phyloP scores from a whole-genome alignment of 2,888 invertebrate genomes.

The Uloborus plumipes region DNA sequence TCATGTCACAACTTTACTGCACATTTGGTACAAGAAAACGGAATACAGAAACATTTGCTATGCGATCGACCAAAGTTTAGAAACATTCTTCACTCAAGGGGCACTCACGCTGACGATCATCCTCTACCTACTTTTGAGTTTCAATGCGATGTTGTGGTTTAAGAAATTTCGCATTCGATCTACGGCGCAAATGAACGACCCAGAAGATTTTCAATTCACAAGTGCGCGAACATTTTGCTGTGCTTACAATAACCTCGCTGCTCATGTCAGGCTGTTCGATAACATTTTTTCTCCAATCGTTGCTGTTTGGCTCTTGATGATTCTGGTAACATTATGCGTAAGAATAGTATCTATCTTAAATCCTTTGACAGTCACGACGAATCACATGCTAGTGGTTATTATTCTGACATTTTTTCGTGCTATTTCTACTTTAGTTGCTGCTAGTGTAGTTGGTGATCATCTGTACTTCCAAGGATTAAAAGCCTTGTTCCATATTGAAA shows the following conservation, averaged over 20 bases:
- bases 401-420: conserved; percentile 7
- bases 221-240: conserved; percentile 1
- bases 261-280: conserved; percentile 9
- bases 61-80: conserved; percentile 11
- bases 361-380: not conserved
- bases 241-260: conserved; percentile 10
- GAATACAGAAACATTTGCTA: not conserved
- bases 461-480: not conserved
- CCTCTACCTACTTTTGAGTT: conserved; percentile 28
- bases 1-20: not conserved
- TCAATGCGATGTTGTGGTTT: conserved; percentile 37
- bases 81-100: conserved; percentile 37
- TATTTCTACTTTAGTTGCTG: not conserved
- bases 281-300: conserved; percentile 24
- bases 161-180: not conserved
- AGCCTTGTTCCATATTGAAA: not conserved
- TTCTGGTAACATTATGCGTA: conserved; percentile 32
- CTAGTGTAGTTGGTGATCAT: conserved; percentile 7
- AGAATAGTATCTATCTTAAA: conserved; percentile 37
- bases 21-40: too few species aligned
- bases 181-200: not conserved
- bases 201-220: not conserved
- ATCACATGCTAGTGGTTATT: conserved; percentile 5
- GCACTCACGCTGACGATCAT: conserved; percentile 18
- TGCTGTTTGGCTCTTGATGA: conserved; percentile 42